Evolutionary conservation across 2,113 vertebrate species (phyloP).

Genomic region (Petrocephalus zakoni): DNA sequence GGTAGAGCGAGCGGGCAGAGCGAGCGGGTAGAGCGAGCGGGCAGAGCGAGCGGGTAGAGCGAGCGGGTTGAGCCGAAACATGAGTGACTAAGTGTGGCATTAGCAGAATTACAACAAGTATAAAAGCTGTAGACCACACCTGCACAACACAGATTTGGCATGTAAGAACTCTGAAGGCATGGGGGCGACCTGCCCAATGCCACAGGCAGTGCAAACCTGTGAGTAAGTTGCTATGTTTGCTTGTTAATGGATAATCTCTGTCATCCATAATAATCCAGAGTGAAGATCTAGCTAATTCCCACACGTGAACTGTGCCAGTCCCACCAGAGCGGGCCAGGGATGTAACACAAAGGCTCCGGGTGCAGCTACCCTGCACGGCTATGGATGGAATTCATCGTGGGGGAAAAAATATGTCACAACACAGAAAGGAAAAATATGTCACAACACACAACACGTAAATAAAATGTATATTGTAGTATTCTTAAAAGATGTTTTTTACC

Average conservation of each 20-base stretch:
- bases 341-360: slow-evolving; percentile 17
- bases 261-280: slow-evolving; percentile 4
- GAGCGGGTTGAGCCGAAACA: too few relatives aligned
- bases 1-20: too few relatives aligned
- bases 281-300: background rate
- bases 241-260: slow-evolving; percentile 10
- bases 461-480: background rate
- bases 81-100: background rate
- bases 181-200: background rate
- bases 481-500: background rate
- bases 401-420: too few relatives aligned
- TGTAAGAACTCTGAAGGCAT: background rate
- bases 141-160: background rate
- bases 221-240: background rate
- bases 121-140: background rate
- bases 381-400: too few relatives aligned
- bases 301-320: slow-evolving; percentile 4
- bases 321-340: slow-evolving; percentile 17
- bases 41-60: background rate
- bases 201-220: background rate
- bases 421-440: too few relatives aligned
- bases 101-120: background rate
- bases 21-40: background rate
- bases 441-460: background rate
- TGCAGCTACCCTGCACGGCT: slow-evolving; percentile 20